These are phyloP conservation scores for Cochlearius cochlearius DNA, from an alignment of 2,113 vertebrate species.

Conservation along the genomic window DNA sequence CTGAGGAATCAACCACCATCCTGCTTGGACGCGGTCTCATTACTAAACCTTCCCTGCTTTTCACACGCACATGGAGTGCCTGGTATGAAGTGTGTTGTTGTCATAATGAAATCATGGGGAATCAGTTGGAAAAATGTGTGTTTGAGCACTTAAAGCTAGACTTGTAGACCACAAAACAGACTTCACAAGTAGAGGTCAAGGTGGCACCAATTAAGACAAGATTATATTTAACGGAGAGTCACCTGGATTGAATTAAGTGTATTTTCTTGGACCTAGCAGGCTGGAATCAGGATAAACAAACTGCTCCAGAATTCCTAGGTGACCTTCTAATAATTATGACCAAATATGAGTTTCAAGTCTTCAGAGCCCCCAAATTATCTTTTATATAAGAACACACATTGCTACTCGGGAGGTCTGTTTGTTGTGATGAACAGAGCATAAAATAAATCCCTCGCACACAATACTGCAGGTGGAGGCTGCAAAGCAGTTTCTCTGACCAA, in stretches of 20 bases:
- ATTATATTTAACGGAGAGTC: slow-evolving; percentile 73
- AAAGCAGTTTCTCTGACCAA: slow-evolving; percentile 55
- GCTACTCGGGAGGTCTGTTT: slow-evolving; percentile 82
- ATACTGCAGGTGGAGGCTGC: slow-evolving; percentile 76
- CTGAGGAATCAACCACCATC: not conserved
- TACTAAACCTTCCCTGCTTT: not conserved
- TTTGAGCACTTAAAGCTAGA: slow-evolving; percentile 62
- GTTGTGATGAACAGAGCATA: slow-evolving; percentile 72
- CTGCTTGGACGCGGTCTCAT: fast-evolving
- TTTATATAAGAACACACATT: slow-evolving; percentile 70
- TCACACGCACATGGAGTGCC: not conserved
- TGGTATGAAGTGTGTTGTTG: slow-evolving; percentile 31
- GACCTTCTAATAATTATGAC: slow-evolving; percentile 76
- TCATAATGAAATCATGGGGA: slow-evolving; percentile 62
- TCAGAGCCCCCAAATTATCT: slow-evolving; percentile 71
- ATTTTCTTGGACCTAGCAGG: slow-evolving; percentile 76
- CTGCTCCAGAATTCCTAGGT: slow-evolving; percentile 75
- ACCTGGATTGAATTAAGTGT: slow-evolving; percentile 83
- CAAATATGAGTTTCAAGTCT: slow-evolving; percentile 73
- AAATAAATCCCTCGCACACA: slow-evolving; percentile 73
- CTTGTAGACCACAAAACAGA: slow-evolving; percentile 74
- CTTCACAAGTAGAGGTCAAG: slow-evolving; percentile 83
- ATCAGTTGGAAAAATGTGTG: slow-evolving; percentile 72
- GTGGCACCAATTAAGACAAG: slow-evolving; percentile 76
- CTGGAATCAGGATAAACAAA: slow-evolving; percentile 75